These are phyloP conservation scores for Centroberyx gerrardi DNA, from an alignment of 2,797 vertebrate genomes.

Conservation along the genomic window DNA sequence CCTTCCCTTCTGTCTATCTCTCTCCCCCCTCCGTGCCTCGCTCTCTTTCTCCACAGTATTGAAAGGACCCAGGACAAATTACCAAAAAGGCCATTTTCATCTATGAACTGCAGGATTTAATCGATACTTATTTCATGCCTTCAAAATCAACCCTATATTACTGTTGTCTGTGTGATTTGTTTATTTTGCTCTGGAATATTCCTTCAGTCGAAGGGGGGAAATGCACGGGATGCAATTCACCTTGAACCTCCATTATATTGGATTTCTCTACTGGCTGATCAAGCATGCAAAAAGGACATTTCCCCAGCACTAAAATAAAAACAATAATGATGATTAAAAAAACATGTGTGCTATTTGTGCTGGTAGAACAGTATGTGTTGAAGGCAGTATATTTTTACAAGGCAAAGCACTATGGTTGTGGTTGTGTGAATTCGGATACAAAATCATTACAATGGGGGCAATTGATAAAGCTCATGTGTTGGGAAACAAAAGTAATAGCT, in stretches of 20 bases:
- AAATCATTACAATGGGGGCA: constrained; percentile 84
- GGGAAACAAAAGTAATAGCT: constrained; percentile 85
- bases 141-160: constrained; percentile 89
- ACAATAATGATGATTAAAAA: constrained; percentile 90
- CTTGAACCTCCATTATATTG: constrained; percentile 93
- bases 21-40: constrained; percentile 42
- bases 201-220: constrained; percentile 75
- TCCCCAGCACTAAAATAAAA: constrained; percentile 90
- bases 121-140: constrained; percentile 92
- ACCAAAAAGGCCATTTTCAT: constrained; percentile 92
- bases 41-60: constrained; percentile 84
- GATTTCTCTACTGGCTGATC: constrained; percentile 98
- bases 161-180: constrained; percentile 90
- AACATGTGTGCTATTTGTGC: constrained; percentile 84
- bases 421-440: constrained; percentile 82
- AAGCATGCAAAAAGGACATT: constrained; percentile 98
- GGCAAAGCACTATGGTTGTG: constrained; percentile 66
- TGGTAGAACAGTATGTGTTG: constrained; percentile 69
- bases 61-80: constrained; percentile 97
- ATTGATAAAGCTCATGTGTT: constrained; percentile 83
- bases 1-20: constrained; percentile 20
- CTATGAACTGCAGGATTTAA: constrained; percentile 88
- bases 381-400: constrained; percentile 85
- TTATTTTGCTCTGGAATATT: constrained; percentile 88
- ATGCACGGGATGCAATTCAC: constrained; percentile 91